Evolutionary conservation across 2,888 invertebrate species (phyloP), one percentile per base, ranked within the genome.

Genomic region (Pristionchus entomophagus): DNA sequence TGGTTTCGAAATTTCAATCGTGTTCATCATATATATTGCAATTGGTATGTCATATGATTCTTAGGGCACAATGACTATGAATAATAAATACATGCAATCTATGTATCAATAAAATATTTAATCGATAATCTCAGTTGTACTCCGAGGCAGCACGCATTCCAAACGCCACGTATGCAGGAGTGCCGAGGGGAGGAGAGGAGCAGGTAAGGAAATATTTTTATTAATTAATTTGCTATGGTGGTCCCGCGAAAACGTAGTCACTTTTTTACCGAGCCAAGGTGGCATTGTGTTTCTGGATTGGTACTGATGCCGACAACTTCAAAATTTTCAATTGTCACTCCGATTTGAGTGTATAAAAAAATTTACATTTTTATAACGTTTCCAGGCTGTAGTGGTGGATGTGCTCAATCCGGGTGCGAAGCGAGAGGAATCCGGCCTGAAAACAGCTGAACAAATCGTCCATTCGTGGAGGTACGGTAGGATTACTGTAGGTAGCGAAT

Each of bases 361-460:
- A n/a, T 45, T 14, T 45, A 14, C 45, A 45, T 45, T 45, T 45
- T 45, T 14, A 10, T 10, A 45, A 45, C 14, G 6, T 29, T 10
- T n/a, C 38, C 49, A 85, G 85, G 85, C 73, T 12, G 6, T 26
- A 10, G 77, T 85, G n/a, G 78, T 87, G 22, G 84, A 65, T 38
- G 35, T 86, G 32, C 53, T 78, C 38, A 82, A 83, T 73, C 73
- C 38, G 85, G 89, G 89, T 26, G 87, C 87, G 53, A 89, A 88
- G 82, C 77, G 88, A 69, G 89, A 88, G 41, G 88, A 86, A 8
- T 84, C 88, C 2, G 69, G 85, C 29, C 80, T 89, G 38, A 26
- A 84, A 62, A 89, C 89, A 2, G 89, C 90, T 0, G 93, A 93
- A 86, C 89, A 91, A 32, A 84, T 93, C 22, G 91, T 91, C 8